A percentile compares a stretch with the other conserved stretches of the same genome.
Evolutionary conservation across 1,140 invertebrate genomes (phyloP).

Genomic region (Formica selysi): DNA sequence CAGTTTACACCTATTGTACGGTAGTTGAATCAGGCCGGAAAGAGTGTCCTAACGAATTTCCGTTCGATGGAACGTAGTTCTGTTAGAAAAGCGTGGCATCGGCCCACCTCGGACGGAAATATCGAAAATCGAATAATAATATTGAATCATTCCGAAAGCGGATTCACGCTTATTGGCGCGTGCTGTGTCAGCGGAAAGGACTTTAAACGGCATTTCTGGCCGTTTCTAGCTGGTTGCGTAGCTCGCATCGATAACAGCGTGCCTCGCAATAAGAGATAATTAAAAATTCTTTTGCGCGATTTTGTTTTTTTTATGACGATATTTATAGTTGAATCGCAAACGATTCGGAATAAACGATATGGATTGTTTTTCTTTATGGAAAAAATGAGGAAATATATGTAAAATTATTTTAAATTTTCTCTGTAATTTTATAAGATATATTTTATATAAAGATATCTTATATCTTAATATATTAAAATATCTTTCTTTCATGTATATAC

Average conservation of each 20-base stretch:
- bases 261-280: constrained; percentile 27
- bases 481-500: too few relatives aligned
- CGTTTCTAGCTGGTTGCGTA: constrained; percentile 23
- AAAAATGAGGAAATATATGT: background rate
- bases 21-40: constrained; percentile 26
- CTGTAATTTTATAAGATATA: background rate
- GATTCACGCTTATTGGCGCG: constrained; percentile 40
- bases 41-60: constrained; percentile 50
- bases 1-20: constrained; percentile 22
- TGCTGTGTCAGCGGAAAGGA: constrained; percentile 47
- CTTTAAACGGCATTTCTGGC: constrained; percentile 42
- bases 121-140: constrained; percentile 58
- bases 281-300: background rate
- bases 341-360: background rate
- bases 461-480: too few relatives aligned
- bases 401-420: background rate
- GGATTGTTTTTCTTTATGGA: background rate
- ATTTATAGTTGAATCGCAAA: background rate
- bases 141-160: constrained; percentile 48
- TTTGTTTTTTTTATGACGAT: constrained; percentile 8
- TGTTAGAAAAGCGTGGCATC: constrained; percentile 8
- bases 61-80: constrained; percentile 22
- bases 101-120: constrained; percentile 35
- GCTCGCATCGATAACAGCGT: background rate
- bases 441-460: too few relatives aligned